These are phyloP conservation scores for Erannis defoliaria DNA, from an alignment of 2,888 invertebrate species.

Conservation along the genomic window DNA sequence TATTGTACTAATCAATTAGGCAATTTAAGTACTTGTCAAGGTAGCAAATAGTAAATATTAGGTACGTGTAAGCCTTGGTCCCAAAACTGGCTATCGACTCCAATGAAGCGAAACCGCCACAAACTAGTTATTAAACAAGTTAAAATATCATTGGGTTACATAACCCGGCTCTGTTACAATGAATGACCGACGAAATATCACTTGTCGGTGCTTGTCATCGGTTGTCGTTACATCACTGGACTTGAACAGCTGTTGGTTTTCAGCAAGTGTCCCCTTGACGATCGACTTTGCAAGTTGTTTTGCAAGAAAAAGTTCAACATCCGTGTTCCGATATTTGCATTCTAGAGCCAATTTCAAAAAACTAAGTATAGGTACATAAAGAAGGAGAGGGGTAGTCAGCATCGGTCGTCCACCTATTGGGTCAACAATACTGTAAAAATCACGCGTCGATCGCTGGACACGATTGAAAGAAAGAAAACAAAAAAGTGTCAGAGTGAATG, in stretches of 20 bases:
- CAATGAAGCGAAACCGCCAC: conserved; percentile 20
- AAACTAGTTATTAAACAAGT: conserved; percentile 37
- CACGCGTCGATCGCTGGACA: too few relatives aligned
- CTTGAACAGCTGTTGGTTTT: conserved; percentile 13
- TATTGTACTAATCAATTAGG: background rate
- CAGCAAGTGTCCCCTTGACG: conserved; percentile 25
- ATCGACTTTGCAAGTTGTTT: conserved; percentile 2
- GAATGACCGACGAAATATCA: conserved; percentile 37
- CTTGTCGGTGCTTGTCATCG: conserved; percentile 27
- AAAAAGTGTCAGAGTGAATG: too few relatives aligned
- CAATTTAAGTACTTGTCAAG: background rate
- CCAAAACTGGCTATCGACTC: conserved; percentile 30
- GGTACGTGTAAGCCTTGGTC: conserved; percentile 26
- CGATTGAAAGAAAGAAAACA: too few relatives aligned
- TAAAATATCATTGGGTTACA: conserved; percentile 35
- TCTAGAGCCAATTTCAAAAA: background rate
- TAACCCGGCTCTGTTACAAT: conserved; percentile 36
- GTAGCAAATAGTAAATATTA: background rate
- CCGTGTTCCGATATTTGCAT: conserved; percentile 3
- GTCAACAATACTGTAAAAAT: too few relatives aligned
- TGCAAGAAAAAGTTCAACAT: conserved; percentile 3
- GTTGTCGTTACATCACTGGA: conserved; percentile 22
- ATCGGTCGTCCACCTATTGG: too few relatives aligned
- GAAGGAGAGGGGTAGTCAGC: too few relatives aligned
- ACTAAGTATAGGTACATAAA: background rate